Evolutionary conservation across 2,797 vertebrate species (phyloP), one percentile per base, ranked within the genome.

Genomic region (Coregonus sp.): DNA sequence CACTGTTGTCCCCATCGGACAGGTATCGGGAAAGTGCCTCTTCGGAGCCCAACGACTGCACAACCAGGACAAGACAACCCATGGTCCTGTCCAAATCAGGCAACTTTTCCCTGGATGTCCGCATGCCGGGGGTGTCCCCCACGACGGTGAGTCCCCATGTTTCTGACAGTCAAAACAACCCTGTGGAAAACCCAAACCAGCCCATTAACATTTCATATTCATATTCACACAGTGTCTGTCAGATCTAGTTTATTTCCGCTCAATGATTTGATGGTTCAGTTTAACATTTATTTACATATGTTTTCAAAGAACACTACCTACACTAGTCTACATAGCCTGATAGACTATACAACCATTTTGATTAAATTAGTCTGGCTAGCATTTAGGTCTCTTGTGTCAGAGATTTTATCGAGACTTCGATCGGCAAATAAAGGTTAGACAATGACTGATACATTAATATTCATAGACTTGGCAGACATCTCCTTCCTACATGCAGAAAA

Each of bases 71-170:
- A 4, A 88, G 87, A 74, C 93, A 89, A 69, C 90, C 93, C 0
- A 87, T 94, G 50, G 84, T 92, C 82, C 88, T 93, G 31, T 86
- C 94, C 59, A 95, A 95, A 86, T 82, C 94, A 3, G 91, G 95
- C 75, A 97, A 98, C 90, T 96, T 97, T 88, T 93, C 95, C 0
- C 59, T 98, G 89, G 96, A 97, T 61, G 88, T 99, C 65, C 95
- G 94, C 59, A 98, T 98, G 96, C 97, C 97, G 20, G 96, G 95
- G 0, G 95, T 99, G 47, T 91, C 91, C 0, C 97, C 98, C 14
- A 82, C 93, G 78, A 87, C 78, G 94, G 98, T 98, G 84, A 95
- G 95, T 52, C 35, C 25, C 25, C n/a, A 70, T n/a, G 33, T 35
- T 31, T 75, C n/a, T 68, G 12, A 68, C 11, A 33, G 63, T 31